These are phyloP conservation scores for Leptocoma aspasia DNA, from an alignment of 2,113 vertebrate species.

Conservation along the genomic window DNA sequence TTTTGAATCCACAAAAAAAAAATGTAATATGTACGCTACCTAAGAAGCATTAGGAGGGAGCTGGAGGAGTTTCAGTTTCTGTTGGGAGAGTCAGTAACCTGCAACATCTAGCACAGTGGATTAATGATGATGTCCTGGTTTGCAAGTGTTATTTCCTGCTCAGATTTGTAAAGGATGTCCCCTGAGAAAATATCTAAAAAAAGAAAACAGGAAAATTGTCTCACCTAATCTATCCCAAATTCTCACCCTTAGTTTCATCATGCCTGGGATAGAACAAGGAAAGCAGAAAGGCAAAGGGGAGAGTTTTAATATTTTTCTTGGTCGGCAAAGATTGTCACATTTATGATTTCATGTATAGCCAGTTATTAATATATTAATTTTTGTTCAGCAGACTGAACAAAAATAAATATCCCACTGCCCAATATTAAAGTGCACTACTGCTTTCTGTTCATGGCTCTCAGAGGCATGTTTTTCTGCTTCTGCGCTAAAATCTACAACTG, in stretches of 20 bases:
- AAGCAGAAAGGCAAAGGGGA: neutral
- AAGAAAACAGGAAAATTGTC: neutral
- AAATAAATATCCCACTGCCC: neutral
- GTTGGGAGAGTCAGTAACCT: neutral
- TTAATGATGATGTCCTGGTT: neutral
- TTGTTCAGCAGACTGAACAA: neutral
- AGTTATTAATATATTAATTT: neutral
- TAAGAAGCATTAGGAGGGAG: neutral
- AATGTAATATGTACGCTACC: neutral
- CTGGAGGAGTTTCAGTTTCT: neutral
- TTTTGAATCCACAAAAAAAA: neutral
- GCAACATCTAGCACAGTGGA: neutral
- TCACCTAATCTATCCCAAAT: neutral
- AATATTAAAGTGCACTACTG: neutral
- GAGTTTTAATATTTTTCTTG: neutral
- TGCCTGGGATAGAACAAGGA: neutral
- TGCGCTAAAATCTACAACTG: neutral
- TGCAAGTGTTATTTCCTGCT: neutral
- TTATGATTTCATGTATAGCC: neutral
- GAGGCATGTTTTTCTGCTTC: neutral
- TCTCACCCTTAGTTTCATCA: neutral
- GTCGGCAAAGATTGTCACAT: neutral
- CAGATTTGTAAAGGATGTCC: neutral
- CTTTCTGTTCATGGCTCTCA: neutral
- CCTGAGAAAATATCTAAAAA: neutral